phyloP scores from a whole-genome alignment of 2,113 vertebrate genomes.

The Catharus bicknelli region DNA sequence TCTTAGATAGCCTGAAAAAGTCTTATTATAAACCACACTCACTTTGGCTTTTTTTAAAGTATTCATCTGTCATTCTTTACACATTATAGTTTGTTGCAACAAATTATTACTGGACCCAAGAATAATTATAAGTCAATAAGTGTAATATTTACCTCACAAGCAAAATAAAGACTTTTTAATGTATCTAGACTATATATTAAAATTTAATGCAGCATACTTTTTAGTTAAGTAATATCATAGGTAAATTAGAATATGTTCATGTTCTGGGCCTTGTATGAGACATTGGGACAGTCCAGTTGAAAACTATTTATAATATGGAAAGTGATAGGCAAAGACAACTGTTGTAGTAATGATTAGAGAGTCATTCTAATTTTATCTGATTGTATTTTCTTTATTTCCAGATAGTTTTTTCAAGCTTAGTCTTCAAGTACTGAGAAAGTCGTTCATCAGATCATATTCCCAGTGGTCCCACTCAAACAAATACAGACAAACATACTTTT shows the following conservation, averaged over 20 bases:
- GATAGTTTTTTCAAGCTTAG: not conserved
- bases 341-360: not conserved
- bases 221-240: not conserved
- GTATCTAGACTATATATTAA: not conserved
- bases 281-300: not conserved
- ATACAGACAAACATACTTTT: not conserved
- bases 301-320: not conserved
- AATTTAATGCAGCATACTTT: not conserved
- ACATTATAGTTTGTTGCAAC: not conserved
- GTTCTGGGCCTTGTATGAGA: not conserved
- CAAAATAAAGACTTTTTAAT: not conserved
- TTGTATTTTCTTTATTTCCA: not conserved
- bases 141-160: not conserved
- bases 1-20: not conserved
- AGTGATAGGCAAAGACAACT: not conserved
- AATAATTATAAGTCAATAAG: not conserved
- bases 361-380: not conserved
- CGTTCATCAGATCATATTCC: not conserved
- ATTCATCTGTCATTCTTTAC: not conserved
- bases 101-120: not conserved
- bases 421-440: not conserved
- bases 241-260: not conserved
- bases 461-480: not conserved
- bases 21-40: not conserved
- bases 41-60: not conserved